Base-by-base conservation (phyloP, 2,888 invertebrate genomes). In the Lampropteryx suffumata region DNA sequence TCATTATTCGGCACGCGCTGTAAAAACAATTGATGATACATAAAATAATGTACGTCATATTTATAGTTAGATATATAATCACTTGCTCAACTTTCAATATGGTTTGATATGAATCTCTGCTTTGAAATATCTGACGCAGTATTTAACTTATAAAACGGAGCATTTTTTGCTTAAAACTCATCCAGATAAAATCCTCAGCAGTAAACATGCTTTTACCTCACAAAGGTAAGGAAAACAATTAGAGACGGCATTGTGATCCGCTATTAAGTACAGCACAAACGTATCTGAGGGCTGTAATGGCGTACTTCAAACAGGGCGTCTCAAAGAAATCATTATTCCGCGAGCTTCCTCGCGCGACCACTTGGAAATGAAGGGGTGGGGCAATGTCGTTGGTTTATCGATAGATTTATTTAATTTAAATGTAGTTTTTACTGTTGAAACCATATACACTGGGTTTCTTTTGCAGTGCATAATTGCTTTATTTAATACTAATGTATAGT, bases 251-350 rank as follows among this genome's bases (percentile, higher is more conserved):
- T 84, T 74, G 81, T 76, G 79, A 79, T 75, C 76, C 74, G 79
- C 84, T 82, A 88, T 87, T 87, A 88, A 82, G 78, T 80, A 73
- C 86, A 73, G 71, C 71, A 85, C 85, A 85, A 83, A 80, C 88
- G 87, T 86, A 87, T 84, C 84, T 81, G 72, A 71, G 76, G 68
- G 73, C 71, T 67, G 85, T 88, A 88, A 89, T 87, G 82, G 86
- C 66, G 79, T 73, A 74, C 79, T 84, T 84, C 86, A 87, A 86
- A 88, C 86, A 82, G 79, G 73, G 74, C 74, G 77, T 76, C 81
- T 88, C 88, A 87, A 89, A 89, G 88, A 88, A 89, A 89, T 88
- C 88, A 88, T 89, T 89, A 89, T 89, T 89, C 86, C 82, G 79
- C 82, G 81, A 82, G 84, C 77, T 86, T 82, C 84, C 80, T 81